These are phyloP conservation scores for Oenanthe melanoleuca DNA, from an alignment of 2,113 vertebrate genomes.

Conservation along the genomic window DNA sequence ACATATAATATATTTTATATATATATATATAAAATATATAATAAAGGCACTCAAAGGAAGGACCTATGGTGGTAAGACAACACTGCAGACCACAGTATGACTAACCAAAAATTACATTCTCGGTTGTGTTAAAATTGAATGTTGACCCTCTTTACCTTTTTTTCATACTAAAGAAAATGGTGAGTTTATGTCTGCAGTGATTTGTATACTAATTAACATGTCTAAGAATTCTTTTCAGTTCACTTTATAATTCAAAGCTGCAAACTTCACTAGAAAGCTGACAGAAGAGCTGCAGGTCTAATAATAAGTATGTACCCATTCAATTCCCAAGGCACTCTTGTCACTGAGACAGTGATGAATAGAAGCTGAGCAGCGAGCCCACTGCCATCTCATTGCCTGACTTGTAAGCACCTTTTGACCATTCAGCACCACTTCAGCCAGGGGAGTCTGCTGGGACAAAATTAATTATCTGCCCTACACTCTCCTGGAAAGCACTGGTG, in stretches of 20 bases:
- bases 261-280: not conserved
- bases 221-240: not conserved
- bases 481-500: not conserved
- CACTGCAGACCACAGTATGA: not conserved
- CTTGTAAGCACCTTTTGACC: constrained; percentile 12
- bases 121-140: not conserved
- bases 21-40: too few relatives aligned
- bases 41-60: not conserved
- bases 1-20: too few relatives aligned
- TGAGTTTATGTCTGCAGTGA: not conserved
- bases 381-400: not conserved
- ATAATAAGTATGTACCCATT: not conserved
- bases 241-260: not conserved
- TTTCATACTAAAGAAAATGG: not conserved
- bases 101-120: not conserved
- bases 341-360: not conserved
- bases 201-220: not conserved
- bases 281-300: constrained; percentile 5
- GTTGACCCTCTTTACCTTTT: not conserved
- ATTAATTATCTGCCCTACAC: not conserved
- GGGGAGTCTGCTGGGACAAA: not conserved
- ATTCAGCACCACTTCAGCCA: not conserved
- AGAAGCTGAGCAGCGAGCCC: not conserved
- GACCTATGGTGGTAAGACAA: not conserved
- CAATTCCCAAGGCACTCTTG: not conserved